A percentile compares a stretch with the other conserved stretches of the same genome.
Conservation (phyloP, 1,140 invertebrate genomes). For the Bombyx mandarina region DNA sequence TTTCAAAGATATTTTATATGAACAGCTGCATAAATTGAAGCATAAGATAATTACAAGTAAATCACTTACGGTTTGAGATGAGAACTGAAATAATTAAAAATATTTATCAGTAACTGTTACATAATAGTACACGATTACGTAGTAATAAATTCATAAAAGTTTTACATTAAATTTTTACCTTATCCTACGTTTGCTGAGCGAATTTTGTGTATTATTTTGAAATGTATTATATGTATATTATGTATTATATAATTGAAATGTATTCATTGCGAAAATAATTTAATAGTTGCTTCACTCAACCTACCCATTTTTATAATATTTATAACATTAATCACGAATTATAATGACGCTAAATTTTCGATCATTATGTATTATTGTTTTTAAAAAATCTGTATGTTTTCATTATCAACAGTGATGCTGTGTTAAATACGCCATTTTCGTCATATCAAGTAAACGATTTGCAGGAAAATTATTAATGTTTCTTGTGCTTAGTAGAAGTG, state of each 20-base stretch:
- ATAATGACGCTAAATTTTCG: too few relatives aligned
- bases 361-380: too few relatives aligned
- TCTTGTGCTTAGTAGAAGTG: too few relatives aligned
- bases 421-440: too few relatives aligned
- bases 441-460: too few relatives aligned
- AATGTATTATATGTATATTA: not conserved
- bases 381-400: too few relatives aligned
- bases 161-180: not conserved
- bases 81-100: conserved; percentile 14
- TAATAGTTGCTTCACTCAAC: not conserved
- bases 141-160: not conserved
- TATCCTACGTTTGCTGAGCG: not conserved
- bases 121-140: not conserved
- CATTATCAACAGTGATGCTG: too few relatives aligned
- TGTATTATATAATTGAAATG: not conserved
- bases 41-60: not conserved
- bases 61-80: conserved; percentile 14
- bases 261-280: not conserved
- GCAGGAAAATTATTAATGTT: too few relatives aligned
- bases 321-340: too few relatives aligned
- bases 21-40: not conserved
- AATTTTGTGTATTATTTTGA: not conserved
- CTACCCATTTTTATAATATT: too few relatives aligned
- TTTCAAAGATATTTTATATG: not conserved
- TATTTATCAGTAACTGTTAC: not conserved